Base-by-base conservation (phyloP, 53 echinoderm and acorn worm species). In the Echinarachnius parma region DNA sequence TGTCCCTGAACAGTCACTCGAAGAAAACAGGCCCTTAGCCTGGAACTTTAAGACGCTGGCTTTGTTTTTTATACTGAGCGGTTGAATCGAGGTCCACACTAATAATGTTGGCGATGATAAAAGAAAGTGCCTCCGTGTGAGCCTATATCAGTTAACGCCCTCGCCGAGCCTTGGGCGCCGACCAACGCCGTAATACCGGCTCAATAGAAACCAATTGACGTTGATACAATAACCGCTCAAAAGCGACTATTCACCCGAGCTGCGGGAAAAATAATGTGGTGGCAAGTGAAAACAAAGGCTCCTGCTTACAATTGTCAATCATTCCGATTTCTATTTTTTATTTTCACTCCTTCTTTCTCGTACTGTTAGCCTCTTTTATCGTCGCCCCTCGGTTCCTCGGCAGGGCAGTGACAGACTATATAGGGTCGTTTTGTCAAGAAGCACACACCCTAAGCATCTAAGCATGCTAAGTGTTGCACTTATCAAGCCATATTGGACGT, bases 141-240 rank as follows among this genome's bases (percentile, higher is more conserved):
- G 42, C 74, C 74, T 72, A 72, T n/a, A n/a, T 72, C 74, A 36
- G 42, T 39, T 36, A 57, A 37, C 55, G 28, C 22, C 21, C 21
- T 25, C 35, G 56, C 5, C 39, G 25, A 14, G 56, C 74, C 74
- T 53, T 24, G 36, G 74, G 74, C 55, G 11, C 46, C 27, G 39
- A 28, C 10, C 56, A 72, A 56, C 55, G 56, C 57, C 42, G 58
- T 54, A 72, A 72, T 72, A 72, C 42, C 56, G 74, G 74, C 74
- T 72, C 74, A 72, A 72, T 72, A 72, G 74, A 56, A 72, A 55
- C 74, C 74, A 72, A 72, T 72, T 72, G 74, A 72, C 74, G 74
- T 72, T 72, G 56, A 72, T 72, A 72, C 74, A 72, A 72, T 72
- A 72, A 72, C 55, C 56, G 39, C 74, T n/a, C 56, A 72, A 72